phyloP scores from a whole-genome alignment of 1,140 invertebrate genomes.

The Holotrichia oblita region DNA sequence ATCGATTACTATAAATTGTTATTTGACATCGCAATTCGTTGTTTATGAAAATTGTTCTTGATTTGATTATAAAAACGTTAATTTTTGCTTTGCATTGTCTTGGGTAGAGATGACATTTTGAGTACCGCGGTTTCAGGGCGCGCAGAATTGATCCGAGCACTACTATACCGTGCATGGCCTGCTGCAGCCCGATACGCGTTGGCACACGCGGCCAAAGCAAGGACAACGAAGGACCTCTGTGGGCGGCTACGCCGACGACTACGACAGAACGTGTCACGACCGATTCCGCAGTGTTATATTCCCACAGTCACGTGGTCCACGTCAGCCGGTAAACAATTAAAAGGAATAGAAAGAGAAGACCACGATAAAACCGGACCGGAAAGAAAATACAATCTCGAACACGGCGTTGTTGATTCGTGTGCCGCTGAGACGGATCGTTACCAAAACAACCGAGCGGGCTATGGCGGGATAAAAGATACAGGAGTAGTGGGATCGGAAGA shows the following conservation, averaged over 20 bases:
- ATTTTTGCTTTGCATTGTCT: background rate
- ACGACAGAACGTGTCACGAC: slow-evolving; percentile 6
- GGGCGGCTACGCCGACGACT: slow-evolving; percentile 3
- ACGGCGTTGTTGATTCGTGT: background rate
- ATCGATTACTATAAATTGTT: too few species aligned
- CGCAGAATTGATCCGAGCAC: background rate
- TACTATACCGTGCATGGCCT: background rate
- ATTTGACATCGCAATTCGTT: too few species aligned
- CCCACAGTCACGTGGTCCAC: slow-evolving; percentile 26
- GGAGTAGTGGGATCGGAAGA: background rate
- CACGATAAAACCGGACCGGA: background rate
- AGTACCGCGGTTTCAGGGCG: slow-evolving; percentile 20
- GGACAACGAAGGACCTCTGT: slow-evolving; percentile 34
- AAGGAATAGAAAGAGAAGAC: background rate
- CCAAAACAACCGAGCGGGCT: background rate
- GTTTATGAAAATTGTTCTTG: too few species aligned
- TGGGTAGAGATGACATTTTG: background rate
- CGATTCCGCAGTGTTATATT: slow-evolving; percentile 4
- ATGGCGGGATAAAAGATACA: background rate
- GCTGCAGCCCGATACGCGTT: slow-evolving; percentile 26
- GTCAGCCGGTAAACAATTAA: slow-evolving; percentile 30
- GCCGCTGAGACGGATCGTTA: background rate
- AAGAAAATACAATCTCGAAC: slow-evolving; percentile 5
- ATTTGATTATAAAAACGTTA: too few species aligned
- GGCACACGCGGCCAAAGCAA: slow-evolving; percentile 16